phyloP scores from a whole-genome alignment of 1,140 invertebrate genomes.

The Lasioglossum albipes region DNA sequence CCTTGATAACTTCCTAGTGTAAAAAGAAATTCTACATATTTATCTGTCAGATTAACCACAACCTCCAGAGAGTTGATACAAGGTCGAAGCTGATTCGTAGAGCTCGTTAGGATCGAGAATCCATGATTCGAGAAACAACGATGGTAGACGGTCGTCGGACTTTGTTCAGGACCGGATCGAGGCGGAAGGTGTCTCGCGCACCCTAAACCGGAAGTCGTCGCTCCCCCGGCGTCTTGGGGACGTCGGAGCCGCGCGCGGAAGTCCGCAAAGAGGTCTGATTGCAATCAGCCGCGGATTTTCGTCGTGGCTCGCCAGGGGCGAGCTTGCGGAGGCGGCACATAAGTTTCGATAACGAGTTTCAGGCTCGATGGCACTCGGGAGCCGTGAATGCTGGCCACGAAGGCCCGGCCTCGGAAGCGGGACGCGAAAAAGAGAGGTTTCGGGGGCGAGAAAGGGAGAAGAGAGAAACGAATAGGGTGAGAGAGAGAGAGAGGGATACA shows the following conservation, averaged over 20 bases:
- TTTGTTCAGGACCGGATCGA: not conserved
- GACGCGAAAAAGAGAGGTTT: constrained; percentile 30
- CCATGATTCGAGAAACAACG: too few species aligned
- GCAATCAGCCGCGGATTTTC: constrained; percentile 72
- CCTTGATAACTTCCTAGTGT: too few species aligned
- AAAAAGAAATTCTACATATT: too few species aligned
- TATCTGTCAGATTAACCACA: too few species aligned
- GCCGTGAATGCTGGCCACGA: constrained; percentile 45
- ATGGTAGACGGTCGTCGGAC: too few species aligned
- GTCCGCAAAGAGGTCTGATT: constrained; percentile 71
- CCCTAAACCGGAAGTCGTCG: constrained; percentile 66
- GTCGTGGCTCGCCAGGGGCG: constrained; percentile 33
- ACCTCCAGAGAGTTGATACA: too few species aligned
- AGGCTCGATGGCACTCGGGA: constrained; percentile 54
- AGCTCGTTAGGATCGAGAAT: too few species aligned
- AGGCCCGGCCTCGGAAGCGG: constrained; percentile 29
- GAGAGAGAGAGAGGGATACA: not conserved
- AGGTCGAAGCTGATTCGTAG: too few species aligned
- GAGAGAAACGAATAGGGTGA: not conserved
- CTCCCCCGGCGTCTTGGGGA: constrained; percentile 3
- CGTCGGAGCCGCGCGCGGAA: constrained; percentile 65
- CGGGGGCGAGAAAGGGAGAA: constrained; percentile 5
- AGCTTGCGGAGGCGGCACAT: constrained; percentile 25
- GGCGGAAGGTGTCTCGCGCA: not conserved
- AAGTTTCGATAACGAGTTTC: constrained; percentile 66